These are phyloP conservation scores for Leucoraja erinaceus DNA, from an alignment of 2,113 vertebrate genomes.

Conservation along the genomic window DNA sequence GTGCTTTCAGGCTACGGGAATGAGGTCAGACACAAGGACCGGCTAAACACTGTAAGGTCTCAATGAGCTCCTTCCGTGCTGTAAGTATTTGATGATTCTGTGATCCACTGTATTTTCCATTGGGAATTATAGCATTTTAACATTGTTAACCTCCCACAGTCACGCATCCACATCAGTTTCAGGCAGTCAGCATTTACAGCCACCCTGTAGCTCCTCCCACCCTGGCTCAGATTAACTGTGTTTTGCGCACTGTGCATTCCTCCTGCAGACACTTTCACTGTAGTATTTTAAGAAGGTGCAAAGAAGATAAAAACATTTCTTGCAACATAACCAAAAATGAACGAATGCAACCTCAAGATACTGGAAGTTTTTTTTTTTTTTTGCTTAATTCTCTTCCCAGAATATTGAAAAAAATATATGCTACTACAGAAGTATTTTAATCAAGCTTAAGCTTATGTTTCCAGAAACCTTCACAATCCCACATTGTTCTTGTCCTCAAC, in stretches of 20 bases:
- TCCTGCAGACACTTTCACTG: neutral
- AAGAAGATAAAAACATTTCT: neutral
- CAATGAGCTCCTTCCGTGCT: no score
- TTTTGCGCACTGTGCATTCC: neutral
- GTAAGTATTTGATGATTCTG: no score
- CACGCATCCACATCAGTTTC: neutral
- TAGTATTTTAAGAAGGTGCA: neutral
- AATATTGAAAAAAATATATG: no score
- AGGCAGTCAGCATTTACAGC: neutral
- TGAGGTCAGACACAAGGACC: no score
- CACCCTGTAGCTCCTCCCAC: no score
- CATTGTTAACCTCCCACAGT: neutral
- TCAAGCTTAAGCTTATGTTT: neutral
- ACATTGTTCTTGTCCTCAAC: neutral
- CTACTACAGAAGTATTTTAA: neutral
- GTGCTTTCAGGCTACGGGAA: no score
- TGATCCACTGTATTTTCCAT: no score
- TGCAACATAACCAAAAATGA: neutral
- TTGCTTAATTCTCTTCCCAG: neutral
- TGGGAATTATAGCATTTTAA: no score
- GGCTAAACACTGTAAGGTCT: no score
- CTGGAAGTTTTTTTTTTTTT: neutral
- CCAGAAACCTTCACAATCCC: slow-evolving; percentile 15
- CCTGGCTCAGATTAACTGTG: neutral
- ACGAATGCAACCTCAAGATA: neutral